These are phyloP conservation scores for Micromys minutus DNA, from an alignment of 2,113 vertebrate genomes.

Conservation along the genomic window DNA sequence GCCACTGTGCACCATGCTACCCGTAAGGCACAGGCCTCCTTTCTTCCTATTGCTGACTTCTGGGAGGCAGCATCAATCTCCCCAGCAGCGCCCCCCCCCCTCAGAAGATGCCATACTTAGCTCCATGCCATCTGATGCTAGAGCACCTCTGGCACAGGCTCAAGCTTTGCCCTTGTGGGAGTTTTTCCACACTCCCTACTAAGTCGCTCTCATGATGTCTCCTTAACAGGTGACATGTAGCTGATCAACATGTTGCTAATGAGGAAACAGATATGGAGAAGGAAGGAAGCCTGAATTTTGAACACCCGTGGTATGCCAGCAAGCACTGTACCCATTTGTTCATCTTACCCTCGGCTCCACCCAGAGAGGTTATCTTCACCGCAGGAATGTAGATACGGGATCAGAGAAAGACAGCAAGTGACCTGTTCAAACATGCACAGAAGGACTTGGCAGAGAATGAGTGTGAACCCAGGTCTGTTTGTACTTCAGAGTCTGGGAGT, in stretches of 20 bases:
- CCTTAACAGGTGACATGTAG: not conserved
- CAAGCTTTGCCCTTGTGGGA: not conserved
- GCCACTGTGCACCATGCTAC: not conserved
- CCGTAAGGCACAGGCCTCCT: not conserved
- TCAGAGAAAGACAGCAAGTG: not conserved
- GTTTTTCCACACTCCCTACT: not conserved
- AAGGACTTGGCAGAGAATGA: not conserved
- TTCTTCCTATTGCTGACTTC: not conserved
- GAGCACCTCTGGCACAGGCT: not conserved
- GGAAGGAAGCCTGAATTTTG: not conserved
- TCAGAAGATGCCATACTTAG: not conserved
- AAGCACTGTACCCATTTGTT: rapidly evolving
- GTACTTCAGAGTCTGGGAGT: not conserved
- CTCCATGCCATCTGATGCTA: no score
- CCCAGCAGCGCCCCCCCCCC: rapidly evolving
- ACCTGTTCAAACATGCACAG: constrained; percentile 1
- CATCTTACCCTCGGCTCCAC: no score
- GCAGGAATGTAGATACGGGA: no score
- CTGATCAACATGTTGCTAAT: no score
- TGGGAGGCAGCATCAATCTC: rapidly evolving
- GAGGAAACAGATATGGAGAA: not conserved
- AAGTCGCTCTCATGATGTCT: no score
- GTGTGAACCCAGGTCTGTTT: not conserved
- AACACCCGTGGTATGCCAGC: rapidly evolving
- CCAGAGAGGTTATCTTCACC: not conserved